Evolutionary conservation across 1,140 invertebrate genomes (phyloP).

Genomic region (Schlechtendalia chinensis): DNA sequence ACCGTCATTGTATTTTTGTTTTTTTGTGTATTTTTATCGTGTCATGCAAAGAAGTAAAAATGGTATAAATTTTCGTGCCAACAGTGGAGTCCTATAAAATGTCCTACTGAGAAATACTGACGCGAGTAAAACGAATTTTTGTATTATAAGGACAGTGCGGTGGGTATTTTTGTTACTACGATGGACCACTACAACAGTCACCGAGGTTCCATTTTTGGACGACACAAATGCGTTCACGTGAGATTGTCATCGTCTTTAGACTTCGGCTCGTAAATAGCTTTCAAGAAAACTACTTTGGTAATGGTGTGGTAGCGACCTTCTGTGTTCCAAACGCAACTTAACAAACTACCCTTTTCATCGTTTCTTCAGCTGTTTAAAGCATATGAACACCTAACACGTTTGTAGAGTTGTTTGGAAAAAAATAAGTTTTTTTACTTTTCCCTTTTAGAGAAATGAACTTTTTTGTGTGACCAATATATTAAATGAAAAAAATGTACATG

Average conservation of each 20-base stretch:
- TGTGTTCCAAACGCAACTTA: not conserved
- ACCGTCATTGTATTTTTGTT: no score
- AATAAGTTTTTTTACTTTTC: slow-evolving; percentile 4
- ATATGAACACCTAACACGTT: not conserved
- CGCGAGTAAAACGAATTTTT: not conserved
- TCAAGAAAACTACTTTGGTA: not conserved
- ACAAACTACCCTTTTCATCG: slow-evolving; percentile 1
- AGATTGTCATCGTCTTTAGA: not conserved
- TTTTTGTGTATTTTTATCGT: no score
- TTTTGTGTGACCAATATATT: not conserved
- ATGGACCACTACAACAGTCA: not conserved
- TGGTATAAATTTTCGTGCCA: slow-evolving; percentile 5
- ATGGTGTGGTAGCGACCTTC: not conserved
- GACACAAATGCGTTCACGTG: not conserved
- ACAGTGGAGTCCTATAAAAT: slow-evolving; percentile 13
- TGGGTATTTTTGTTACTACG: no score
- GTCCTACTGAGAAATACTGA: not conserved
- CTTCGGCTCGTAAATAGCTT: slow-evolving; percentile 25
- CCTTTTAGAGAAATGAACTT: not conserved
- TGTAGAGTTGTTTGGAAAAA: not conserved
- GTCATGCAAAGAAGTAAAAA: not conserved
- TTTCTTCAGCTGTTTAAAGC: not conserved
- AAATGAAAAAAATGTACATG: no score
- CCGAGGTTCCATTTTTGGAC: slow-evolving; percentile 5
- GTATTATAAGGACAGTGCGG: not conserved